Base-by-base conservation (phyloP, 1,140 invertebrate genomes). In the Lucilia sericata region DNA sequence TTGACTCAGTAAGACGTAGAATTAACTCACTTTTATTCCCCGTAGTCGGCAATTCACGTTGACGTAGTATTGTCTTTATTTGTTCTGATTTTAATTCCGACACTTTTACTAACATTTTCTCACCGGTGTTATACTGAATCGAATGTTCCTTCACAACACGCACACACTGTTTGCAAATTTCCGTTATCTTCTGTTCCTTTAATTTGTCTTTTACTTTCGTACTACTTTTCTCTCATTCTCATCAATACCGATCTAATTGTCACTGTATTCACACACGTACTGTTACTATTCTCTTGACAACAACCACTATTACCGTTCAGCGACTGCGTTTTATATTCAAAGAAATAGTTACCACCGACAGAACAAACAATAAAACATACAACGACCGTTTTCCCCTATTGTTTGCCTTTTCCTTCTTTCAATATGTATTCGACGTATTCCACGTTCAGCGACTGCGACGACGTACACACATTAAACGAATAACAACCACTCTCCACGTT, bases 61-160 rank as follows among this genome's bases (percentile, higher is more conserved):
- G 30, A 5, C 83, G 51, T 25, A 84, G 34, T 30, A 84, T 42
- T 14, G 10, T 10, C 60, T 70, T 84, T 74, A 84, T 8, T 74
- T 84, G 75, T 34, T 84, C 76, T 3, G 17, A 42, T 82, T 84
- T 84, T 42, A 84, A 82, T 83, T 75, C 82, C 34, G 34, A 70
- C 9, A 83, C 34, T 83, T 74, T 83, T 14, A 19, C 9, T 10
- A 42, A 80, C n/a, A 42, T 42, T 55, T 55, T 55, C 17, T 17
- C 51, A 5, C 4, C 10, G 10, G 51, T 55, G 51, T 55, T 55
- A 55, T 55, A 2, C 10, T 17, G 12, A 55, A 55, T 5, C 51
- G 17, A 55, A 55, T 55, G 12, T 55, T 55, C 51, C 51, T 55
- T 55, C n/a, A 55, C 10, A 55, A 55, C 51, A 2, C 17, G 51